These are phyloP conservation scores for Artemia sinica DNA, from an alignment of 2,888 invertebrate species.

Conservation along the genomic window DNA sequence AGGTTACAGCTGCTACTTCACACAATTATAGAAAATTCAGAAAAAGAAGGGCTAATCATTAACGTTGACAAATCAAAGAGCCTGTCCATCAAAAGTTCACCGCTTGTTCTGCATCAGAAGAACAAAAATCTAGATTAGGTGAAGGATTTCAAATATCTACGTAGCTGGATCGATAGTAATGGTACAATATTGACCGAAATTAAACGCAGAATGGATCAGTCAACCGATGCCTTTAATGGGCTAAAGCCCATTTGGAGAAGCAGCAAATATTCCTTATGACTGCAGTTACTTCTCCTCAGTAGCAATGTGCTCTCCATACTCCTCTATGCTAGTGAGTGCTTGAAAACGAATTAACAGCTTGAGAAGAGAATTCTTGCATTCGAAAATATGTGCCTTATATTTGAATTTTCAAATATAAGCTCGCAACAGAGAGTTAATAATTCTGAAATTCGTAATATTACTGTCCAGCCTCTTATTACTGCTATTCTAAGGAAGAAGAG, in stretches of 20 bases:
- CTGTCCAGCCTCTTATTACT: too few relatives aligned
- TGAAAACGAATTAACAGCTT: neutral
- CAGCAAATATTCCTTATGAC: neutral
- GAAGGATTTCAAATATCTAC: neutral
- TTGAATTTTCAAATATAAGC: too few relatives aligned
- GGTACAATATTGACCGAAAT: neutral
- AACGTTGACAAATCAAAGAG: constrained; percentile 8
- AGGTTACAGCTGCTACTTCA: constrained; percentile 2
- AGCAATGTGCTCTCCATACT: neutral
- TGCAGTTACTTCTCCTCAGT: neutral
- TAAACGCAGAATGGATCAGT: neutral
- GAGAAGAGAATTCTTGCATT: too few relatives aligned
- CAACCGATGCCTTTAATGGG: neutral
- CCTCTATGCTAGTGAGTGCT: neutral
- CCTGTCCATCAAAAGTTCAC: neutral
- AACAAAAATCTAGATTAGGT: constrained; percentile 5
- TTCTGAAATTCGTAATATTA: too few relatives aligned
- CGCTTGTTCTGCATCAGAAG: constrained; percentile 5
- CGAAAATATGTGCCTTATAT: too few relatives aligned
- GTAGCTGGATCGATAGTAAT: neutral
- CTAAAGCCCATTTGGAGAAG: neutral
- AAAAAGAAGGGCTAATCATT: too few relatives aligned
- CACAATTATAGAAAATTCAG: constrained; percentile 7
- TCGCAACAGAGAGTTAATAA: too few relatives aligned
- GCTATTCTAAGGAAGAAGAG: too few relatives aligned